Conservation (phyloP, 2,797 vertebrate genomes). For the Decapterus maruadsi region DNA sequence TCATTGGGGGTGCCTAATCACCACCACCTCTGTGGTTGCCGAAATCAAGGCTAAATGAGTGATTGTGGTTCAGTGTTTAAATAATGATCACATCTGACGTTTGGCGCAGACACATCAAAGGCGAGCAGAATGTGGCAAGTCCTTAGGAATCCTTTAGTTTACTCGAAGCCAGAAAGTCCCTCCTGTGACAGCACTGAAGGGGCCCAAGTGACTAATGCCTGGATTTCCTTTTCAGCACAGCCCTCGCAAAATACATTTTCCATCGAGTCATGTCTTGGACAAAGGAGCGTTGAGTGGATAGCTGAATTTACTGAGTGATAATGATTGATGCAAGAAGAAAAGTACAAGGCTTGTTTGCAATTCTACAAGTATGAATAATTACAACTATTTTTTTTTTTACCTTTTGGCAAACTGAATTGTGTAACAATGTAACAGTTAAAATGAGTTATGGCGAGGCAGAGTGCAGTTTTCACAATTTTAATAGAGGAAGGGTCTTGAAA, state of each 20-base stretch:
- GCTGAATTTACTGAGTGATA: constrained; percentile 47
- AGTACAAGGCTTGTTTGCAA: constrained; percentile 9
- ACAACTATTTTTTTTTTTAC: constrained; percentile 13
- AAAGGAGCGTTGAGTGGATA: constrained; percentile 36
- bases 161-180: constrained; percentile 62
- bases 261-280: constrained; percentile 68
- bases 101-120: constrained; percentile 60
- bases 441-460: not conserved
- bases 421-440: not conserved
- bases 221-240: constrained; percentile 69
- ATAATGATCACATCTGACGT: constrained; percentile 62
- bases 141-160: constrained; percentile 59
- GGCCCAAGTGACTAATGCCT: constrained; percentile 63
- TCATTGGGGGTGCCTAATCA: not conserved
- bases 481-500: constrained; percentile 31
- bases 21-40: constrained; percentile 39
- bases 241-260: constrained; percentile 68
- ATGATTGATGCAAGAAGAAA: constrained; percentile 25
- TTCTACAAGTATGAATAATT: constrained; percentile 13
- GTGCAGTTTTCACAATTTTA: constrained; percentile 16
- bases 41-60: constrained; percentile 68
- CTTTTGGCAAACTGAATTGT: not conserved
- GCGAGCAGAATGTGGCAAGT: constrained; percentile 50
- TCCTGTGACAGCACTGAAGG: constrained; percentile 55
- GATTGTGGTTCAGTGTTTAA: constrained; percentile 58